Evolutionary conservation across 37 sponge, comb jelly and placozoan genomes (phyloP), one percentile per base, ranked within the genome.

Genomic region (Agelas oroides): DNA sequence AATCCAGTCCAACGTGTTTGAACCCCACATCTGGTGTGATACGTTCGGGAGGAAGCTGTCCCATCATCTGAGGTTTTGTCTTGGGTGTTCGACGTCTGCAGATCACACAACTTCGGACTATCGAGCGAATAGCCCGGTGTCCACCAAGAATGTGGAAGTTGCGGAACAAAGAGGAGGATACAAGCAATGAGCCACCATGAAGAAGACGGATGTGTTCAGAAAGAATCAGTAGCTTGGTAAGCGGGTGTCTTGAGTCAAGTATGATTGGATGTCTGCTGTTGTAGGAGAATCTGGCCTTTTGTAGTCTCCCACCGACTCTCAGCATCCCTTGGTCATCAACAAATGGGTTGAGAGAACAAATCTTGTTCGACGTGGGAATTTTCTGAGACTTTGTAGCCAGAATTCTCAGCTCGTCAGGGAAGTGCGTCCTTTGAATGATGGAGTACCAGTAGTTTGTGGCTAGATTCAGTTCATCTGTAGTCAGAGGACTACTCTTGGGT

Each of bases 21-120:
- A 89, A 89, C 16, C 53, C 74, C 5, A 37, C 12, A 27, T 72
- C 73, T 46, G 78, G 74, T 3, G 73, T 71, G 17, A 78, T 66
- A 16, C 84, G 65, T 52, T 77, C 58, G 20, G 17, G 17, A 23
- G 83, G 89, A 36, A 88, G 75, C 58, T 78, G 87, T 40, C 87
- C 87, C 77, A 86, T 76, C 37, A 77, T 3, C 31, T 39, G 81
- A 6, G 58, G 76, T 5, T 14, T 30, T 58, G 90, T 72, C 53
- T 60, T 73, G 20, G 64, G 77, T 31, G 73, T 34, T 6, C 40
- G 25, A 28, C 84, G 36, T 62, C 84, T 71, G 61, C 90, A 89
- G 25, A 65, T 77, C 35, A 89, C 66, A 71, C 84, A 83, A 2
- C 34, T 61, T 13, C 83, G 33, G 21, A 62, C 65, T 57, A 88